Evolutionary conservation across 2,113 vertebrate genomes (phyloP), one percentile per base, ranked within the genome.

Genomic region (Epinephelus moara): DNA sequence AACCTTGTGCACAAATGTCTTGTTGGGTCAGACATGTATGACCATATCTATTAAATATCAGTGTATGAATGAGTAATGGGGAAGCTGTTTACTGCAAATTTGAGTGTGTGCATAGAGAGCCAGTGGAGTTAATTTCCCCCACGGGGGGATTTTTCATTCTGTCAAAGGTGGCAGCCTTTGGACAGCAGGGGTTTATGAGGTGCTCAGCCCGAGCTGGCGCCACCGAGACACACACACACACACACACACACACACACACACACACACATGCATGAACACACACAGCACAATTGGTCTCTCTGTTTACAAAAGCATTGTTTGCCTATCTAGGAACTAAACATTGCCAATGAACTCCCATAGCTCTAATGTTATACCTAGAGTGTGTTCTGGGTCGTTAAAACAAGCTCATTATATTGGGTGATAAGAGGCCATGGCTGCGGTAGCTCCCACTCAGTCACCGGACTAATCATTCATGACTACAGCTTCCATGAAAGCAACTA

Each of bases 121-220:
- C 77, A 82, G 55, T 61, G 75, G 78, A 84, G 88, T 81, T 89
- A 79, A 88, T 84, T 86, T 30, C 76, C 74, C 84, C 79, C 56
- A 69, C 19, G 55, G 82, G 79, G 68, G 33, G 64, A 74, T 84
- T 85, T 89, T 80, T 89, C 77, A 85, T 88, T 90, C 86, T 93
- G 92, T 94, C 94, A 95, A 94, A 92, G 91, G 92, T 92, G 90
- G 92, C 55, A 85, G 92, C 86, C 85, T 80, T 86, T 85, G 86
- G 92, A 72, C 83, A 90, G 84, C 78, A 80, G 79, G 84, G 85
- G 93, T 96, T 96, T 96, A 96, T 88, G 94, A 95, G 94, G 81
- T 91, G 89, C 93, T 88, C 18, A 85, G 93, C 90, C 92, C 85
- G 89, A 90, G 93, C 95, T 96, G 96, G 96, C 95, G 95, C 96